phyloP scores from a whole-genome alignment of 2,888 invertebrate genomes.

The Entomobrya multifasciata region DNA sequence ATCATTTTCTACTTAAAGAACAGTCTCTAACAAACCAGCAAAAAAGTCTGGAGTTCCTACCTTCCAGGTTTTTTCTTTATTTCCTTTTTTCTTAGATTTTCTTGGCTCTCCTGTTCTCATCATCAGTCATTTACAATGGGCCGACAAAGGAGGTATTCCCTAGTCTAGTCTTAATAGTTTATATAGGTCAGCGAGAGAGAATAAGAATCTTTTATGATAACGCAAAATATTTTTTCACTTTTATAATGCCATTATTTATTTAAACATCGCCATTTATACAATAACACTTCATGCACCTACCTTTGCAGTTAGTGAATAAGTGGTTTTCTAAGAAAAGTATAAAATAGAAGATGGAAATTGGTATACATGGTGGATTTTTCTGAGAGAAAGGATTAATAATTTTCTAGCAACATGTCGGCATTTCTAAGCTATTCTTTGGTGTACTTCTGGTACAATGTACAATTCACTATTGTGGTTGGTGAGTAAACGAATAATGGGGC shows the following conservation, averaged over 20 bases:
- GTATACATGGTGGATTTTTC: conserved; percentile 14
- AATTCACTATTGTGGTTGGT: conserved; percentile 33
- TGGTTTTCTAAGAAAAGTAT: too few relatives aligned
- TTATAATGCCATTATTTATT: not conserved
- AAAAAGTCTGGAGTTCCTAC: conserved; percentile 46
- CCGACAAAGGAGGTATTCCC: not conserved
- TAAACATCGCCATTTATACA: conserved; percentile 30
- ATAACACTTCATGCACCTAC: not conserved
- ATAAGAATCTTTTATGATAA: too few relatives aligned
- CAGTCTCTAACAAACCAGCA: too few relatives aligned
- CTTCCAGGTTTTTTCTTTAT: conserved; percentile 38
- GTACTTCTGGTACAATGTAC: not conserved
- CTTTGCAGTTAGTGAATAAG: not conserved
- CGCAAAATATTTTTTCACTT: too few relatives aligned
- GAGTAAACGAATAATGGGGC: not conserved
- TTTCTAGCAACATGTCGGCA: conserved; percentile 6
- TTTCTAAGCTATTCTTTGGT: conserved; percentile 1
- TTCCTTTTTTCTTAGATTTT: conserved; percentile 30
- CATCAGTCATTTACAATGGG: conserved; percentile 72
- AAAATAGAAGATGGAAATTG: not conserved
- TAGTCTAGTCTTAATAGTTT: conserved; percentile 8
- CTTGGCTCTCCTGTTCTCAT: conserved; percentile 41
- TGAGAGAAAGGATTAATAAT: conserved; percentile 61
- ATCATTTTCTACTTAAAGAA: too few relatives aligned
- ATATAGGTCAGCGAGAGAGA: conserved; percentile 48